phyloP scores from a whole-genome alignment of 2,797 vertebrate genomes.

The Schizopygopsis pylzovi region DNA sequence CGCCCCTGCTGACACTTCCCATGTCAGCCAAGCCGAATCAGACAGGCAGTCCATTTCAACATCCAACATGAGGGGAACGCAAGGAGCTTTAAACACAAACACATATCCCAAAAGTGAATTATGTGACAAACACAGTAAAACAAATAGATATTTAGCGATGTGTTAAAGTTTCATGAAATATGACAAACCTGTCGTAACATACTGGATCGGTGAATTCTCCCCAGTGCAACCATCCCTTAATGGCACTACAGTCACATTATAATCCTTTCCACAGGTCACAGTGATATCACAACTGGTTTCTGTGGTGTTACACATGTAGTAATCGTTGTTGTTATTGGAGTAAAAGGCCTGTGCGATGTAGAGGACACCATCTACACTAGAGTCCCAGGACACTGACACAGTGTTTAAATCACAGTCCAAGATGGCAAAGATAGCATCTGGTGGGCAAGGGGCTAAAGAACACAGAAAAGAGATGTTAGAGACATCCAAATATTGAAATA shows the following conservation, averaged over 20 bases:
- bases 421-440: constrained; percentile 46
- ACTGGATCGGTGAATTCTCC: constrained; percentile 59
- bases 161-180: neutral
- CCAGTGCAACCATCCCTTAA: constrained; percentile 72
- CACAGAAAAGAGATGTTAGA: neutral
- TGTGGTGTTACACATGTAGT: constrained; percentile 68
- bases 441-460: constrained; percentile 77
- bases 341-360: constrained; percentile 63
- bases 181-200: constrained; percentile 72
- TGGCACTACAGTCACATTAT: constrained; percentile 75
- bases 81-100: constrained; percentile 72
- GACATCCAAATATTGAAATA: neutral
- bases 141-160: neutral
- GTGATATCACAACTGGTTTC: constrained; percentile 65
- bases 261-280: constrained; percentile 74
- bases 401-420: constrained; percentile 70
- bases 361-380: constrained; percentile 60
- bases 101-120: constrained; percentile 1
- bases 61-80: constrained; percentile 65
- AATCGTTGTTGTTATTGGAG: constrained; percentile 9
- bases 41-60: constrained; percentile 79
- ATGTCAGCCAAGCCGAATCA: constrained; percentile 74
- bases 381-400: constrained; percentile 71
- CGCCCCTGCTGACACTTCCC: constrained; percentile 64
- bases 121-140: neutral